Conservation (phyloP, 2,888 invertebrate genomes). For the Stenotaenia linearis region DNA sequence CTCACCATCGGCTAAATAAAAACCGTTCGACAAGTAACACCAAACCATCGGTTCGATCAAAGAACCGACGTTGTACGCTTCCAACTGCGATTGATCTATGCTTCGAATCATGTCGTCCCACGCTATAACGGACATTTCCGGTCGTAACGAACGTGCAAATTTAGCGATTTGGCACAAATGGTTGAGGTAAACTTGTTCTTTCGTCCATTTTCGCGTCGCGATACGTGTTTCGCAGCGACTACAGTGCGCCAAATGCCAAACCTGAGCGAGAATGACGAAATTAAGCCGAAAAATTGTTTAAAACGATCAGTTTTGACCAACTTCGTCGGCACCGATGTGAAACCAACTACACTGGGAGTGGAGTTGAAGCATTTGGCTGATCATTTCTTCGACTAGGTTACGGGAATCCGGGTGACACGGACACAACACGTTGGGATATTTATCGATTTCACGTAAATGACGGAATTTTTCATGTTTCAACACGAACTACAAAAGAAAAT, state of each 20-base stretch:
- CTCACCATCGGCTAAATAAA: slow-evolving; percentile 37
- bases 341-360: slow-evolving; percentile 46
- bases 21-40: slow-evolving; percentile 44
- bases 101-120: slow-evolving; percentile 51
- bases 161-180: slow-evolving; percentile 42
- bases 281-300: background rate
- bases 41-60: slow-evolving; percentile 49
- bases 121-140: slow-evolving; percentile 45
- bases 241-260: slow-evolving; percentile 48
- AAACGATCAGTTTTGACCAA: slow-evolving; percentile 27
- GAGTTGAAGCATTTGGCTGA: slow-evolving; percentile 48
- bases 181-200: slow-evolving; percentile 45
- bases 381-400: slow-evolving; percentile 46
- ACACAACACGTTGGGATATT: slow-evolving; percentile 46
- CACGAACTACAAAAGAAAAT: slow-evolving; percentile 46
- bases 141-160: slow-evolving; percentile 43
- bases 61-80: slow-evolving; percentile 39
- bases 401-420: slow-evolving; percentile 45
- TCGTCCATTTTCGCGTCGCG: slow-evolving; percentile 38
- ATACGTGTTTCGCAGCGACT: slow-evolving; percentile 43
- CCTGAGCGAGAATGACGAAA: slow-evolving; percentile 40
- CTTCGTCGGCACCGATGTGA: slow-evolving; percentile 53
- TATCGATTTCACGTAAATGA: slow-evolving; percentile 45
- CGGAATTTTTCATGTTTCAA: slow-evolving; percentile 48
- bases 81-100: slow-evolving; percentile 36